Evolutionary conservation across 2,888 invertebrate species (phyloP).

Genomic region (Alviniconcha strummeri): DNA sequence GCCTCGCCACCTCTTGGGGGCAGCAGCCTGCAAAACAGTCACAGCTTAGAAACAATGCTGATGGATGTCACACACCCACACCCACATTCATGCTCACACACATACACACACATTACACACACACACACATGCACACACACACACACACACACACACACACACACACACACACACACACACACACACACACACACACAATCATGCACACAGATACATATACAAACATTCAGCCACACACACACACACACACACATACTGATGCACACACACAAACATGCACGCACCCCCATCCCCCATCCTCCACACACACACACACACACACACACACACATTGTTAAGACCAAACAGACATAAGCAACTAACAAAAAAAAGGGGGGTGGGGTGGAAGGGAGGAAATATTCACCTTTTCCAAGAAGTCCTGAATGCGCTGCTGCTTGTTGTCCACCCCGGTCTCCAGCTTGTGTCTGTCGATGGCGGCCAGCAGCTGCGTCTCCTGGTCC

Average conservation of each 20-base stretch:
- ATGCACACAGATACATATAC: too few species aligned
- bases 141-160: background rate
- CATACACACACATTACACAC: background rate
- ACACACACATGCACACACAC: background rate
- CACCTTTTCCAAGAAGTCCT: conserved; percentile 71
- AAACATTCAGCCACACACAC: too few species aligned
- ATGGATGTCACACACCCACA: background rate
- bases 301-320: background rate
- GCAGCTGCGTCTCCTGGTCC: conserved; percentile 73
- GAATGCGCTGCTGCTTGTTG: conserved; percentile 67
- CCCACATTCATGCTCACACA: background rate
- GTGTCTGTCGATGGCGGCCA: conserved; percentile 73
- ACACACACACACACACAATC: background rate
- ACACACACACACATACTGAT: background rate
- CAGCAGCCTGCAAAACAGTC: conserved; percentile 62
- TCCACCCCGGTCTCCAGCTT: conserved; percentile 68
- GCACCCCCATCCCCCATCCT: background rate
- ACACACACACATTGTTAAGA: background rate
- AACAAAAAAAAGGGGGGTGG: background rate
- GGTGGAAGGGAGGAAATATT: background rate
- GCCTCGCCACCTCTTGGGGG: conserved; percentile 77
- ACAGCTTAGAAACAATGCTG: background rate
- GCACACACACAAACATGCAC: background rate
- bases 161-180: background rate
- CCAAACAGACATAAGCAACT: background rate